Conservation (phyloP, 2,797 vertebrate species). For the Characodon lateralis region DNA sequence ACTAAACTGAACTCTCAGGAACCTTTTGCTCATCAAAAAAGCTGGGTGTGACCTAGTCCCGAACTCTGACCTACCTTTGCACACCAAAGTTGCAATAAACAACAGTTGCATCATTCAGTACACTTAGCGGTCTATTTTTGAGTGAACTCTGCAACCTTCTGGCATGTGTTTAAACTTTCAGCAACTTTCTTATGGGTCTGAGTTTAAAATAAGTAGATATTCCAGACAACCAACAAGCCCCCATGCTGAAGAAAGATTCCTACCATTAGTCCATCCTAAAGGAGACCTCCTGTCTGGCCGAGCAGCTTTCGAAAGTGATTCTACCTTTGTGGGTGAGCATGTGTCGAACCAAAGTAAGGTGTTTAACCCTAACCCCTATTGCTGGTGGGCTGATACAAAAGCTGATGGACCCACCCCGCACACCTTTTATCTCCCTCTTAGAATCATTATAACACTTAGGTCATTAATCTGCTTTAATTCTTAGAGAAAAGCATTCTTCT, state of each 20-base stretch:
- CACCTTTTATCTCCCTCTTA: background rate
- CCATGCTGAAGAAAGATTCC: background rate
- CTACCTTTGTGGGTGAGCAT: background rate
- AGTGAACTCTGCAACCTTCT: background rate
- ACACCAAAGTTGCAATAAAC: background rate
- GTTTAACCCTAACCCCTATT: background rate
- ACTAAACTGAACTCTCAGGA: background rate
- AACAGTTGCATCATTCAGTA: background rate
- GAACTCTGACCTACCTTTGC: background rate
- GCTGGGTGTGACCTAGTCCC: background rate
- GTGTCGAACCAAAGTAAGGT: background rate
- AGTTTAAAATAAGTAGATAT: background rate
- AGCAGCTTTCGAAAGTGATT: background rate
- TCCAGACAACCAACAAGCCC: background rate
- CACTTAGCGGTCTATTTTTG: background rate
- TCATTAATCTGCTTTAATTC: background rate
- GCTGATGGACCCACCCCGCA: background rate
- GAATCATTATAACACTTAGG: background rate
- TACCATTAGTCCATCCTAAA: background rate
- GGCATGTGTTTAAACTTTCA: background rate
- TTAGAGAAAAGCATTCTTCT: background rate
- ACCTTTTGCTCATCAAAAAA: background rate
- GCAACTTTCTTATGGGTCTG: background rate
- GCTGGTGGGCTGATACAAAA: background rate
- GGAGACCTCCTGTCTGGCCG: background rate